Evolutionary conservation across 2,888 invertebrate species (phyloP), one percentile per base, ranked within the genome.

Genomic region (Xanthia icteritia): DNA sequence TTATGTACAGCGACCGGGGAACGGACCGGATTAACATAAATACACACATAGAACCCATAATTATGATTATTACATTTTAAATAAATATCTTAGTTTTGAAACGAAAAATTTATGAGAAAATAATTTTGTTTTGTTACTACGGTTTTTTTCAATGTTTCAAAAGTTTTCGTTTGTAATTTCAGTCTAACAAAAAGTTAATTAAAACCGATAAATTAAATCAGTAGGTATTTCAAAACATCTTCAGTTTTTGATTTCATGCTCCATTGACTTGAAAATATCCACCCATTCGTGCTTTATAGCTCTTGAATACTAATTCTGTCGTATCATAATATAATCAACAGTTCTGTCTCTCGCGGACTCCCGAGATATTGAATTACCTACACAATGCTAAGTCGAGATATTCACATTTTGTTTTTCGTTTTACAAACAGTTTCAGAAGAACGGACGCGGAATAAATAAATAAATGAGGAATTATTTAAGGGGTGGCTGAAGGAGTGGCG

Each of bases 371-470:
- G n/a, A 56, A 56, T 56, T 56, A 39, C 39, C 39, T 39, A n/a
- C 54, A 56, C 54, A 56, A 56, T n/a, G 56, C 11, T 13, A 64
- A 51, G 20, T 67, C 48, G 27, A 58, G 17, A 42, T 36, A 73
- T 66, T 67, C 45, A 36, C 39, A 42, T 74, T 76, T 73, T 60
- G 58, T 31, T 63, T 73, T 63, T 77, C 42, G 48, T 80, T 83
- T 86, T 78, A 79, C 71, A 72, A 84, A 80, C 74, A 78, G 60
- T 83, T 79, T 75, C 63, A n/a, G 72, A 73, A 76, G 75, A 78
- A 74, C 66, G 73, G 66, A 78, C 77, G 78, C 48, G 67, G 76
- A 31, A 69, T 69, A 31, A 81, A 64, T 73, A 66, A 73, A 20
- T 27, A 80, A 79, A 77, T 75, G 60, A 51, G 68, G 31, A 72